Percentiles rank a stretch among this genome's conserved stretches.
Evolutionary conservation across 2,888 invertebrate species (phyloP).

Genomic region (Eulithis testata): DNA sequence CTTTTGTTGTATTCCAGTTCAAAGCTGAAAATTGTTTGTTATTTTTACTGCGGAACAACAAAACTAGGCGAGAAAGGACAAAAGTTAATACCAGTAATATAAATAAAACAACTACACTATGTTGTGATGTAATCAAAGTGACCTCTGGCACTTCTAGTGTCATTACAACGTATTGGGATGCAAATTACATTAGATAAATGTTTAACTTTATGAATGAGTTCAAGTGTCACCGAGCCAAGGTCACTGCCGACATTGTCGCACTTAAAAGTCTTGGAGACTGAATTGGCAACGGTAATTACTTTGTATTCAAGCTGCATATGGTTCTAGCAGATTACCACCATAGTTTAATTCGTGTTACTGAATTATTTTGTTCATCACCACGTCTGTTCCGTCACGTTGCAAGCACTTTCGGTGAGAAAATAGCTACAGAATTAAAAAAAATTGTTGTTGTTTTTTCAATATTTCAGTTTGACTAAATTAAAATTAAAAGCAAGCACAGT

Average conservation of each 20-base stretch:
- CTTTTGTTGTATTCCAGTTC: no score
- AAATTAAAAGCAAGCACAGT: no score
- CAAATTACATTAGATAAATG: constrained; percentile 59
- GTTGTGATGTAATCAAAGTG: constrained; percentile 49
- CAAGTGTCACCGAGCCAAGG: constrained; percentile 60
- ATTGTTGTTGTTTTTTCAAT: no score
- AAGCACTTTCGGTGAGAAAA: no score
- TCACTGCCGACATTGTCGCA: constrained; percentile 46
- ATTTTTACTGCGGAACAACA: no score
- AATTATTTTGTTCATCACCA: not conserved
- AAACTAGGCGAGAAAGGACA: no score
- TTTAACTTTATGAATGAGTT: constrained; percentile 61
- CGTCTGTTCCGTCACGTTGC: no score
- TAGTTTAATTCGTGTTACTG: constrained; percentile 7
- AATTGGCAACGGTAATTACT: constrained; percentile 6
- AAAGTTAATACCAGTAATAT: not conserved
- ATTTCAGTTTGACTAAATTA: no score
- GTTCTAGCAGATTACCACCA: constrained; percentile 1
- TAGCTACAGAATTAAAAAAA: no score
- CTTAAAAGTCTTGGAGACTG: constrained; percentile 20
- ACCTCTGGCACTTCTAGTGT: constrained; percentile 42
- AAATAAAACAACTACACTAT: constrained; percentile 16
- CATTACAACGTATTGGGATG: constrained; percentile 56
- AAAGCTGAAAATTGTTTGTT: no score
- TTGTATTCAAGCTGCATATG: constrained; percentile 11